Evolutionary conservation across 2,113 vertebrate genomes (phyloP).

Genomic region (Podarcis cretensis): DNA sequence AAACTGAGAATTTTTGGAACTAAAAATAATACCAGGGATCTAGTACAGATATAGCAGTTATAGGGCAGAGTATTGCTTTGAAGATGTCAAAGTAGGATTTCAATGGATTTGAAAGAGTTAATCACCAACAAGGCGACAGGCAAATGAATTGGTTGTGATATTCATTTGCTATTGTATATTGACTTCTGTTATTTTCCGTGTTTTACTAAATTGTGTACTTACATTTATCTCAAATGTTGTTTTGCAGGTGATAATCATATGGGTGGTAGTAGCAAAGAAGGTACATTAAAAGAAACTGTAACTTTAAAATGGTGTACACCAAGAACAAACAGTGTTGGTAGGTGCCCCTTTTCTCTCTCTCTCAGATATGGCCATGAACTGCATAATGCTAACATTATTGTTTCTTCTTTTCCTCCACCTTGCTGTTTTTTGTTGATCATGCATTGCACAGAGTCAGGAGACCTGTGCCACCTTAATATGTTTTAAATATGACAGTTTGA

Average conservation of each 20-base stretch:
- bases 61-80: neutral
- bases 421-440: neutral
- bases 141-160: neutral
- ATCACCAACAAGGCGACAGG: neutral
- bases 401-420: neutral
- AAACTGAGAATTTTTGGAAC: neutral
- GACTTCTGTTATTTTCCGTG: neutral
- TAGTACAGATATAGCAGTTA: neutral
- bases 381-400: neutral
- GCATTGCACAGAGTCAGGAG: neutral
- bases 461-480: neutral
- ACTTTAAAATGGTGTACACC: conserved; percentile 99
- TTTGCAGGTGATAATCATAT: conserved; percentile 87
- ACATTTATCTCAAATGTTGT: neutral
- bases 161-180: neutral
- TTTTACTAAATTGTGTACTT: neutral
- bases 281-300: conserved; percentile 92
- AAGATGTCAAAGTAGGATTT: neutral
- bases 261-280: conserved; percentile 87
- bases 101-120: neutral
- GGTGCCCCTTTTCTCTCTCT: conserved; percentile 36
- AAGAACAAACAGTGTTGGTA: conserved; percentile 95
- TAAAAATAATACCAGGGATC: neutral
- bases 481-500: neutral
- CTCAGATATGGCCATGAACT: neutral